Conservation (phyloP, 2,888 invertebrate species). For the Incurvaria masculella region DNA sequence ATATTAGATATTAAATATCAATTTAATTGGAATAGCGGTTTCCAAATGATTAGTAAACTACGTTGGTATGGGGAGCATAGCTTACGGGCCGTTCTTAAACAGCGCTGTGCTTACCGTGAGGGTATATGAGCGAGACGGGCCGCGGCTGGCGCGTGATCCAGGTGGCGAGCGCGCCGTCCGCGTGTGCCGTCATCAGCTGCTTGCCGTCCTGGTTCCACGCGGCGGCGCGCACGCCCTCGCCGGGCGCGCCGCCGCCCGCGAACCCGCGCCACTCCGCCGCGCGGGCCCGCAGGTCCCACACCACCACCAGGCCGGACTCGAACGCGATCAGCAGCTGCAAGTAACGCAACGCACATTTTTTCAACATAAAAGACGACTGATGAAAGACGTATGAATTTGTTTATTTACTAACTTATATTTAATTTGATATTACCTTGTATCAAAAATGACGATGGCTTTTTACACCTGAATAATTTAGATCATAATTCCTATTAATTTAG, state of each 20-base stretch:
- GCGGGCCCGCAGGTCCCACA: constrained; percentile 93
- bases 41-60: too few relatives aligned
- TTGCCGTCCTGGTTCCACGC: constrained; percentile 98
- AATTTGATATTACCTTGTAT: too few relatives aligned
- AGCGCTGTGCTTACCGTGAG: constrained; percentile 91
- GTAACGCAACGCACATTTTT: background rate
- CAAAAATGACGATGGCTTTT: too few relatives aligned
- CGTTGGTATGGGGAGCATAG: too few relatives aligned
- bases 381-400: too few relatives aligned
- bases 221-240: constrained; percentile 81
- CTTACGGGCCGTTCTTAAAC: too few relatives aligned
- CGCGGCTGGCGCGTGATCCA: constrained; percentile 83
- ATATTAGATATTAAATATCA: too few relatives aligned
- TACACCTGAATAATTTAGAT: too few relatives aligned
- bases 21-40: too few relatives aligned
- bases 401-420: too few relatives aligned
- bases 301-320: constrained; percentile 89
- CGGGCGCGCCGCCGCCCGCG: constrained; percentile 68
- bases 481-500: too few relatives aligned
- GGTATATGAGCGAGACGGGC: constrained; percentile 80
- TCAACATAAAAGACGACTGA: too few relatives aligned
- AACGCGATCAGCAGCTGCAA: constrained; percentile 91
- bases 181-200: constrained; percentile 94
- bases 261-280: constrained; percentile 82
- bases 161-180: constrained; percentile 92